Conservation (phyloP, 2,888 invertebrate genomes). For the Chirona hameri region DNA sequence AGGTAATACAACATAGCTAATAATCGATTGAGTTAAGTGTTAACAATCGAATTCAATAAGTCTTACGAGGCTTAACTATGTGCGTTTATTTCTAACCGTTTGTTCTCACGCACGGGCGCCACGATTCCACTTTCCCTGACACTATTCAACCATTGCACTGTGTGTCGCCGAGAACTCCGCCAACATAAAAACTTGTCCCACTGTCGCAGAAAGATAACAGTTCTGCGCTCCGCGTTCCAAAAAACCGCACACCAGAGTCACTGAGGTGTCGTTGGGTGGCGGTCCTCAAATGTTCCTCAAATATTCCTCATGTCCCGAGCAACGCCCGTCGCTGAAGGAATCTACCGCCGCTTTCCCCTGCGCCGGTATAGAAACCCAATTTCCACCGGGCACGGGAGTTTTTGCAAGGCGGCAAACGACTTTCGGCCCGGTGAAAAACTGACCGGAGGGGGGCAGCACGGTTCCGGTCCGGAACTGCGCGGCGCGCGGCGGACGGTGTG, state of each 20-base stretch:
- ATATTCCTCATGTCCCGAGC: neutral
- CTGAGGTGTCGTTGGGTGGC: neutral
- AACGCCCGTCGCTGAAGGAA: neutral
- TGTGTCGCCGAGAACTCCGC: neutral
- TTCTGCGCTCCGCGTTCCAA: neutral
- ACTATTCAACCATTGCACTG: neutral
- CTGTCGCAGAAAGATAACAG: neutral
- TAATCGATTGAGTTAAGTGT: no score
- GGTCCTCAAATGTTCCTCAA: neutral
- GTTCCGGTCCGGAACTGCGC: neutral
- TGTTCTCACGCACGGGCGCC: no score
- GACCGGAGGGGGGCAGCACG: neutral
- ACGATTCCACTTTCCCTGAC: neutral
- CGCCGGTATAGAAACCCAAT: slow-evolving; percentile 2
- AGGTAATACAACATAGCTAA: no score
- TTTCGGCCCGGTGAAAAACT: neutral
- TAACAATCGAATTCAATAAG: no score
- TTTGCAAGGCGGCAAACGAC: neutral
- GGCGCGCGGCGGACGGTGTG: no score
- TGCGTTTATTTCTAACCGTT: no score
- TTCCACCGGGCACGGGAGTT: neutral
- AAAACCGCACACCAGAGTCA: neutral
- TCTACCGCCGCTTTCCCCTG: neutral
- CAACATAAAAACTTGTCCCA: neutral
- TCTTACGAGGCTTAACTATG: no score